A percentile compares a stretch with the other conserved stretches of the same genome.
Conservation (phyloP, 1,140 invertebrate species). For the Dendrolimus kikuchii region DNA sequence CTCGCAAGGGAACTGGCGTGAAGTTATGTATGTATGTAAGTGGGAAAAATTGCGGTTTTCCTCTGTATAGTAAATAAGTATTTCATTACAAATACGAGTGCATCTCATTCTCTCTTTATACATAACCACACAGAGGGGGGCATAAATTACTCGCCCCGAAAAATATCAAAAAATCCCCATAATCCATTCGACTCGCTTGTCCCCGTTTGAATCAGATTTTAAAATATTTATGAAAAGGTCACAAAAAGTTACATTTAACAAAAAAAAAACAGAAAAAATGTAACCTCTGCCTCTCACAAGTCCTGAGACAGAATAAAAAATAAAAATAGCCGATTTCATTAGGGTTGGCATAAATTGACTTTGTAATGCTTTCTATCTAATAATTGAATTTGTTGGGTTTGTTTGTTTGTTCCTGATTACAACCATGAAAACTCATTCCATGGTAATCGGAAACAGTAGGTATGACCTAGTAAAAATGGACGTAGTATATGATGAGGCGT, state of each 20-base stretch:
- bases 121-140: slow-evolving; percentile 62
- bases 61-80: no score
- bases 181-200: slow-evolving; percentile 66
- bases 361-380: no score
- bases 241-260: slow-evolving; percentile 58
- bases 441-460: no score
- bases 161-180: slow-evolving; percentile 59
- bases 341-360: no score
- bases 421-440: no score
- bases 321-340: slow-evolving; percentile 18
- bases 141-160: slow-evolving; percentile 64
- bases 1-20: no score
- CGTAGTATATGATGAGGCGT: no score
- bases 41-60: no score
- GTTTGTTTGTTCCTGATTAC: no score
- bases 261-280: slow-evolving; percentile 22
- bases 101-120: slow-evolving; percentile 42
- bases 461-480: no score
- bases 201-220: slow-evolving; percentile 65
- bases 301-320: slow-evolving; percentile 58
- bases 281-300: slow-evolving; percentile 9
- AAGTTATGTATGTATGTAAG: no score
- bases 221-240: slow-evolving; percentile 69
- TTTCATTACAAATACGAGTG: neutral
- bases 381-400: no score